These are phyloP conservation scores for Himalopsyche kuldschensis DNA, from an alignment of 2,888 invertebrate genomes.

Conservation along the genomic window DNA sequence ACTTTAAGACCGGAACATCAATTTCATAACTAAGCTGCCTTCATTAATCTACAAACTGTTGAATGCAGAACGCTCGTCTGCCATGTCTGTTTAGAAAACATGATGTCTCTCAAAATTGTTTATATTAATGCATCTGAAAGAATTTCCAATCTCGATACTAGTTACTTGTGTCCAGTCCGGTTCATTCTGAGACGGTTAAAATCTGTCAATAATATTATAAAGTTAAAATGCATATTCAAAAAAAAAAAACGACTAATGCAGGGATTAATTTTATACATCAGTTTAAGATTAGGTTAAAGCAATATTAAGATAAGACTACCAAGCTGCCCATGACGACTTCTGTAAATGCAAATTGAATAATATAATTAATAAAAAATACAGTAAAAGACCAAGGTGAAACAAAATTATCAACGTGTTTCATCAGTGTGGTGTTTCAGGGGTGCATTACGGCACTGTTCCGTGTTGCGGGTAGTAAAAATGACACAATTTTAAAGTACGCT, in stretches of 20 bases:
- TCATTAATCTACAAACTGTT: too few species aligned
- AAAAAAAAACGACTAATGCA: not conserved
- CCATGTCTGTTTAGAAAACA: too few species aligned
- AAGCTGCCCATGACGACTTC: not conserved
- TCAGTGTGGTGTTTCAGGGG: not conserved
- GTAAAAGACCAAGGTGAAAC: too few species aligned
- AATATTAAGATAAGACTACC: not conserved
- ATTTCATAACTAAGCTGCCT: too few species aligned
- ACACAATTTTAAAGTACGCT: not conserved
- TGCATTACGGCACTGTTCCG: not conserved
- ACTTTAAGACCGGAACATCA: too few species aligned
- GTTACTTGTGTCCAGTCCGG: not conserved
- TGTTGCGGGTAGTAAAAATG: not conserved
- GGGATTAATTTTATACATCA: not conserved
- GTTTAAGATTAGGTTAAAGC: not conserved
- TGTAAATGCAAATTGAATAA: not conserved
- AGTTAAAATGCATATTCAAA: not conserved
- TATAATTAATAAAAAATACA: not conserved
- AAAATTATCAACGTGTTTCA: too few species aligned
- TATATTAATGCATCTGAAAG: too few species aligned
- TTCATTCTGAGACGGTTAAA: not conserved
- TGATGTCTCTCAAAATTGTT: too few species aligned
- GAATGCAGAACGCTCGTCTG: too few species aligned
- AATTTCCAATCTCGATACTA: too few species aligned
- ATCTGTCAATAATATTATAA: not conserved